Evolutionary conservation across 2,888 invertebrate species (phyloP).

Genomic region (Deilephila elpenor): DNA sequence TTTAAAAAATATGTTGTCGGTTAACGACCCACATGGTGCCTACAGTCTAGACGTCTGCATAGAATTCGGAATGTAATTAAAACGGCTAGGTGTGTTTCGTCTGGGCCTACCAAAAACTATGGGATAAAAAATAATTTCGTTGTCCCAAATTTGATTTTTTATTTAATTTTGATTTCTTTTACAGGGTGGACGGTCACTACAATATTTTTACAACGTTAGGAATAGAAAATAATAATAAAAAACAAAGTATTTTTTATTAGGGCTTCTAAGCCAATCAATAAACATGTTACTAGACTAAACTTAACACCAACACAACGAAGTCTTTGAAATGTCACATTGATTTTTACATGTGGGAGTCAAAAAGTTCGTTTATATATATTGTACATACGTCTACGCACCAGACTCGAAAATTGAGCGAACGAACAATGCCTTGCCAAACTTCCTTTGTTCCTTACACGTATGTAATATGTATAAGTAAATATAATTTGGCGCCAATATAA

Average conservation of each 20-base stretch:
- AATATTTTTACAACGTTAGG: too few relatives aligned
- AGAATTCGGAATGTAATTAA: slow-evolving; percentile 3
- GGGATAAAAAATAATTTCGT: too few relatives aligned
- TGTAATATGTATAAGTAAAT: slow-evolving; percentile 43
- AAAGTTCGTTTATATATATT: slow-evolving; percentile 58
- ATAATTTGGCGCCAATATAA: slow-evolving; percentile 55
- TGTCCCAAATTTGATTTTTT: too few relatives aligned
- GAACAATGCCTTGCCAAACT: slow-evolving; percentile 77
- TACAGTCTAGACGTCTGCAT: slow-evolving; percentile 12
- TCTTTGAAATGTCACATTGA: slow-evolving; percentile 13
- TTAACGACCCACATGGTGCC: slow-evolving; percentile 13
- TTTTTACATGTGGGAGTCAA: slow-evolving; percentile 58
- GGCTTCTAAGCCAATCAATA: too few relatives aligned
- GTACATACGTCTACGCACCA: slow-evolving; percentile 69
- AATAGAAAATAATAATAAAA: too few relatives aligned
- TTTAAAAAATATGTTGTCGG: not conserved
- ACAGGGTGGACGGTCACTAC: too few relatives aligned
- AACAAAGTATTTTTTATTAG: too few relatives aligned
- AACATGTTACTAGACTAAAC: not conserved
- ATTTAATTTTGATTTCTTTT: too few relatives aligned
- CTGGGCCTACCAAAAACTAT: not conserved
- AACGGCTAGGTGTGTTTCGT: not conserved
- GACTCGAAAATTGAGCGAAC: slow-evolving; percentile 62
- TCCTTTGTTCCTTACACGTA: slow-evolving; percentile 78
- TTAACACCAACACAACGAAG: not conserved